phyloP scores from a whole-genome alignment of 1,140 invertebrate species.

The Tetramorium alpestre region DNA sequence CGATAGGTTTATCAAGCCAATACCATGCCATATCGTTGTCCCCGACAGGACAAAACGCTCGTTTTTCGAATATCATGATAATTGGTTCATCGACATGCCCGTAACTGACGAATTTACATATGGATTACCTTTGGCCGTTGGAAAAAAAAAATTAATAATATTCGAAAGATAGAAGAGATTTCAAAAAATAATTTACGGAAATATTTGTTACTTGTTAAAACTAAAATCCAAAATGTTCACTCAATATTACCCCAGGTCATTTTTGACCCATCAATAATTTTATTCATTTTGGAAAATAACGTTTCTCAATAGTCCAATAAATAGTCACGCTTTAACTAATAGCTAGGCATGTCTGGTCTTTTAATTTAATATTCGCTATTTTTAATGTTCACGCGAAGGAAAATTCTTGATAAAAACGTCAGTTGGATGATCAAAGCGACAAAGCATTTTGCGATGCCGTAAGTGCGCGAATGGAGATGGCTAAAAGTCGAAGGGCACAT shows the following conservation, averaged over 20 bases:
- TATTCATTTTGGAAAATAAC: background rate
- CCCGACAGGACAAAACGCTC: conserved; percentile 32
- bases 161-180: background rate
- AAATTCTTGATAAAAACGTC: background rate
- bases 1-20: conserved; percentile 49
- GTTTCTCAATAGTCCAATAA: background rate
- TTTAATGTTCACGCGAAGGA: background rate
- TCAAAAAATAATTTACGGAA: too few relatives aligned
- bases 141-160: background rate
- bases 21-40: conserved; percentile 10
- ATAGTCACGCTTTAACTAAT: background rate
- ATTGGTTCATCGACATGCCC: conserved; percentile 40
- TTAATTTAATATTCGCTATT: background rate
- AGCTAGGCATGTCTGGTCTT: background rate
- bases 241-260: background rate
- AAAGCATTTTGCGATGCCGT: background rate
- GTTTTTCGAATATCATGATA: conserved; percentile 43
- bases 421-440: background rate
- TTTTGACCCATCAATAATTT: background rate
- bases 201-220: background rate
- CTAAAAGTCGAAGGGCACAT: background rate
- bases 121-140: background rate
- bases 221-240: background rate
- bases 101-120: conserved; percentile 9
- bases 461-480: background rate